Conservation (phyloP, 2,797 vertebrate species). For the Megaceryle alcyon region DNA sequence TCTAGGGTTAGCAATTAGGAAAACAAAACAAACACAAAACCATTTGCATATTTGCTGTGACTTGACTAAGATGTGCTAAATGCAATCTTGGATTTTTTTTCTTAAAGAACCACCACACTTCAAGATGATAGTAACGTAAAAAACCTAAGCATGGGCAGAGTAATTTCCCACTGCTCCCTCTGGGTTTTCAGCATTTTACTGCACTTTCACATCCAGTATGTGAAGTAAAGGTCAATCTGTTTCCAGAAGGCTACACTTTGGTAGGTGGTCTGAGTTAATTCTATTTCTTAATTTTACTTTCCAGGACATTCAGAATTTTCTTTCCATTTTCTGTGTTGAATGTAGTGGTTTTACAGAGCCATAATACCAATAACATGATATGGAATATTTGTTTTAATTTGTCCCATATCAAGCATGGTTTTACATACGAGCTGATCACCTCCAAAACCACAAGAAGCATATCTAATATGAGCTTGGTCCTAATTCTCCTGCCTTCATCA, state of each 20-base stretch:
- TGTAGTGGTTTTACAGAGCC: conserved; percentile 13
- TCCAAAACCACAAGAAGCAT: conserved; percentile 27
- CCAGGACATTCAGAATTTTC: conserved; percentile 47
- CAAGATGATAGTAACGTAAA: not conserved
- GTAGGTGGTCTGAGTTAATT: conserved; percentile 65
- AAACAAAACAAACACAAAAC: conserved; percentile 1
- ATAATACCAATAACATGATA: not conserved
- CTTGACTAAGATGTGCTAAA: conserved; percentile 9
- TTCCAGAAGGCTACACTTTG: conserved; percentile 57
- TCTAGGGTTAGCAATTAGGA: not conserved
- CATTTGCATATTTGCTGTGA: not conserved
- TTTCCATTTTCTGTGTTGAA: conserved; percentile 34
- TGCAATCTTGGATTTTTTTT: not conserved
- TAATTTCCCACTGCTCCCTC: not conserved
- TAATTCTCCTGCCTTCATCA: conserved; percentile 42
- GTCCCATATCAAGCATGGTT: conserved; percentile 17
- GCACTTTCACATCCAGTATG: not conserved
- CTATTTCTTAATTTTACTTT: conserved; percentile 66
- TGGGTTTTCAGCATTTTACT: conserved; percentile 25
- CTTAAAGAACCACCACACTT: not conserved
- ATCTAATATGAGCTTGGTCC: conserved; percentile 21
- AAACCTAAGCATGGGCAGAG: not conserved
- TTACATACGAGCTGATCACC: conserved; percentile 10
- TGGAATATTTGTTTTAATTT: conserved; percentile 37
- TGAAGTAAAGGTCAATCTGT: conserved; percentile 53